Base-by-base conservation (phyloP, 2,888 invertebrate genomes). In the Loripinus fragilis region DNA sequence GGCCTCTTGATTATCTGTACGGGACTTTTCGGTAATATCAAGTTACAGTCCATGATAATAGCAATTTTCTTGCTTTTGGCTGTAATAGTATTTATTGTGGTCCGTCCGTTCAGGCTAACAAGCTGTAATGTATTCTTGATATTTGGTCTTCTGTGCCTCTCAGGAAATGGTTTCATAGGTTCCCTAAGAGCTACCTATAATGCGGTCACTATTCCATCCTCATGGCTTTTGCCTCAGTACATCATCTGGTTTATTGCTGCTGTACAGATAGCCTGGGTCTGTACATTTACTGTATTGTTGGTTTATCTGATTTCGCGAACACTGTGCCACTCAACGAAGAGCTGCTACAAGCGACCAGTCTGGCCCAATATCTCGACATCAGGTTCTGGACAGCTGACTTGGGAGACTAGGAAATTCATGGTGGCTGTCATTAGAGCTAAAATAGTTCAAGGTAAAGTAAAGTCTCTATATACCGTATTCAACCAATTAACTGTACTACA, bases 391-490 rank as follows among this genome's bases (percentile, higher is more conserved):
- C 74, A 82, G 45, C 84, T 91, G 7, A 89, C 88, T 20, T 76
- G 83, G 42, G 87, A 90, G 60, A 91, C 92, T 0, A 87, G 88
- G 75, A 92, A 91, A 71, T 92, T 89, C 76, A 87, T 92, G 85
- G 89, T 86, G 71, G 90, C 87, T 45, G 88, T 92, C n/a, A 85
- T 92, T 28, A 86, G 86, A 55, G 90, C 88, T 42, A 87, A 89
- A 70, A 80, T 88, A 76, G 75, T 90, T n/a, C 76, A 91, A 74
- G 91, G 92, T 92, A 75, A 83, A n/a, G n/a, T n/a, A n/a, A n/a
- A n/a, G n/a, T n/a, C n/a, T n/a, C n/a, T n/a, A n/a, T n/a, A n/a
- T n/a, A n/a, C n/a, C n/a, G 12, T n/a, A n/a, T n/a, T n/a, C n/a
- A n/a, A n/a, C n/a, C n/a, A n/a, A 15, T 7, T 15, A n/a, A n/a